Base-by-base conservation (phyloP, 1,140 invertebrate species). In the Orius laevigatus region DNA sequence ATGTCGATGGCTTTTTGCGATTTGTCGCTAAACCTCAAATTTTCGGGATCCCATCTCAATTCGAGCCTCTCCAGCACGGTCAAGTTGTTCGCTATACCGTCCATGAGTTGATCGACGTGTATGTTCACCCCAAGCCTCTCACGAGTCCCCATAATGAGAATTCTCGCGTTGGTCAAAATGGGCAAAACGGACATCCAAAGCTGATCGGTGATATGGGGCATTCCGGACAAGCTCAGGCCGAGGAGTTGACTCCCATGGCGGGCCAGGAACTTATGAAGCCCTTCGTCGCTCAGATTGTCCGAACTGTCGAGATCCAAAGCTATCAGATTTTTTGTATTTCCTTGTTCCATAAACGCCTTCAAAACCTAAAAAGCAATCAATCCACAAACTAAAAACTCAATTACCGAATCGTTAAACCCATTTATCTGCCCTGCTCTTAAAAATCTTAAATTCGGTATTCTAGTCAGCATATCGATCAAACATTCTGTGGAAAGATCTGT, bases 1-100 rank as follows among this genome's bases (percentile, higher is more conserved):
- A 88, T 81, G 63, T 94, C 89, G 53, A 92, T 89, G 2, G 86
- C 86, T 64, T 98, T 98, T 63, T 95, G 94, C 62, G 92, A 96
- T 66, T 98, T 98, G 64, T 99, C 95, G 19, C 92, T 97, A 66
- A 97, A 99, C 41, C 96, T 73, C 5, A 99, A 72, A 58, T 96
- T 98, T 55, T 95, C 92, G 0, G 94, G 91, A 65, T 98, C 96
- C 96, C 96, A 99, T 55, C 91, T 69, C 14, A 99, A 70, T 62
- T 99, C 96, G 19, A 98, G 64, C 1, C 95, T 72, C 63, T 95
- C 87, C 54, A 98, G 62, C 52, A 80, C 77, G 0, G 78, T 75
- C 60, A 90, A 96, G 61, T 89, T 88, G 56, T 88, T 90, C 0
- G 95, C 92, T 43, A 98, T 95, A 36, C 84, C 86, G 60, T 99